phyloP scores from a whole-genome alignment of 2,797 vertebrate genomes.

The Gallirallus australis region DNA sequence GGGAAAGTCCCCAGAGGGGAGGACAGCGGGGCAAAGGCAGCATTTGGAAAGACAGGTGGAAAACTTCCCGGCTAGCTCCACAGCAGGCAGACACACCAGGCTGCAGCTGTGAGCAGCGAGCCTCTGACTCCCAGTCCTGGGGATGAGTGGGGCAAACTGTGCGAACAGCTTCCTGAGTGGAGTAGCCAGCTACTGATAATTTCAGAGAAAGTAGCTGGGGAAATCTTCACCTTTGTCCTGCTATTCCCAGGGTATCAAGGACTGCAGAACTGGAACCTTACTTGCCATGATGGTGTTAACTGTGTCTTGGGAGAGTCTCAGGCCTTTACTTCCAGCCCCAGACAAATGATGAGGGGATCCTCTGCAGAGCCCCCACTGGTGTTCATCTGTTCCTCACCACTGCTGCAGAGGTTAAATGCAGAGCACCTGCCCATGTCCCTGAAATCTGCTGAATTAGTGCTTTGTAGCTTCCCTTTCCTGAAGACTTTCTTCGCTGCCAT shows the following conservation, averaged over 20 bases:
- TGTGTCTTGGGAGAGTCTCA: neutral
- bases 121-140: rapidly evolving
- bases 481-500: neutral
- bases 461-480: neutral
- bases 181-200: neutral
- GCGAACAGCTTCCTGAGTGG: neutral
- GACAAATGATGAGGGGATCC: neutral
- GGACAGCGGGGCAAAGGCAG: neutral
- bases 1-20: conserved; percentile 22
- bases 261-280: neutral
- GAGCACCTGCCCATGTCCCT: neutral
- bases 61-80: neutral
- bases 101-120: neutral
- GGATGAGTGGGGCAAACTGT: neutral
- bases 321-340: neutral
- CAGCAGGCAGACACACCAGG: neutral
- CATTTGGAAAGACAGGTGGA: neutral
- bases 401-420: neutral
- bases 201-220: neutral
- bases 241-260: neutral
- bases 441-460: neutral
- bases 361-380: neutral
- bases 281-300: neutral
- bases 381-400: neutral
- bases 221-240: neutral